Conservation (phyloP, 2,888 invertebrate species). For the Hypolimnas misippus region DNA sequence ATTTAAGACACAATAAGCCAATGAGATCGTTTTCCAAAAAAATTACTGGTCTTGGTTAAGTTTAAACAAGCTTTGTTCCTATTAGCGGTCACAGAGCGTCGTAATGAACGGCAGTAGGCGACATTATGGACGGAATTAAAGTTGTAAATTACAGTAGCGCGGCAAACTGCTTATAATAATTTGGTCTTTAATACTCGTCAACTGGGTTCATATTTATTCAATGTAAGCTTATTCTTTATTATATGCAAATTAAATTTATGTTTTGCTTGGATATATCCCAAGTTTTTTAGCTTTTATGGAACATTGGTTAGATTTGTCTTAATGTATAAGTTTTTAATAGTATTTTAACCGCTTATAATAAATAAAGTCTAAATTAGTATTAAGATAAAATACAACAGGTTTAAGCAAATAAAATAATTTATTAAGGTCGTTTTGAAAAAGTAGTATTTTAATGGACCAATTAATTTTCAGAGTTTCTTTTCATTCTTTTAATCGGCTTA, state of each 20-base stretch:
- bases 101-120: conserved; percentile 20
- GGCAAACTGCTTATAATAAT: conserved; percentile 1
- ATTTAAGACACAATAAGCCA: not conserved
- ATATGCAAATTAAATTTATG: conserved; percentile 21
- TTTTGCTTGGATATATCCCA: not conserved
- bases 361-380: too few relatives aligned
- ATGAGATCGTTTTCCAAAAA: not conserved
- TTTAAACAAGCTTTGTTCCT: conserved; percentile 19
- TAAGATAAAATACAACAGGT: too few relatives aligned
- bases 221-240: conserved; percentile 9
- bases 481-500: too few relatives aligned
- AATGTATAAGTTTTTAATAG: too few relatives aligned
- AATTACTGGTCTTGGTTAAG: not conserved
- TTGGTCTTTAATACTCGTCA: conserved; percentile 5
- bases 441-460: too few relatives aligned
- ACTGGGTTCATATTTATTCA: conserved; percentile 11
- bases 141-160: conserved; percentile 19
- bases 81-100: conserved; percentile 20
- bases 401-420: too few relatives aligned
- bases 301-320: too few relatives aligned
- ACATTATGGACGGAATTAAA: conserved; percentile 27
- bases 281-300: not conserved
- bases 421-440: too few relatives aligned
- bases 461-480: too few relatives aligned
- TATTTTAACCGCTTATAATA: too few relatives aligned